These are phyloP conservation scores for Drosophila longiperda DNA, from an alignment of 2,888 invertebrate genomes.

Conservation along the genomic window DNA sequence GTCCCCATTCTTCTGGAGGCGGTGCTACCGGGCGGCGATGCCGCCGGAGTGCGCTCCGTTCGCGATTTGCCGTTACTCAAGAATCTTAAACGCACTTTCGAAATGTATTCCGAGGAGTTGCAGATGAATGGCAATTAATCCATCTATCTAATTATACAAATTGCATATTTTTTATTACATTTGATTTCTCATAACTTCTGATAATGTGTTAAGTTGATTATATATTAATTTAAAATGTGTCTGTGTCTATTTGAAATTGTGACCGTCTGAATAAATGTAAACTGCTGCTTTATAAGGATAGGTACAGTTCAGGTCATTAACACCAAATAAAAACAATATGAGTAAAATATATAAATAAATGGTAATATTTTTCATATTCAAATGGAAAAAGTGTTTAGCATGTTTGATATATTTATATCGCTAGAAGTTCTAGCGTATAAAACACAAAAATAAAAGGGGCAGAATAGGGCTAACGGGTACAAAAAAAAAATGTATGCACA, in stretches of 20 bases:
- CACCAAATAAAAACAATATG: neutral
- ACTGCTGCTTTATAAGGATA: neutral
- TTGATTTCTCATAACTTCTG: neutral
- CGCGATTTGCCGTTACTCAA: conserved; percentile 57
- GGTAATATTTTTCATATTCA: neutral
- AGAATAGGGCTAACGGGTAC: too few species aligned
- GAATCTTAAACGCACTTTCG: conserved; percentile 49
- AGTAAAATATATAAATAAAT: neutral
- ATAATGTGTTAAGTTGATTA: too few species aligned
- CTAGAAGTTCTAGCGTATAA: neutral
- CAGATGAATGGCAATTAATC: conserved; percentile 13
- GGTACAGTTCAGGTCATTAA: neutral
- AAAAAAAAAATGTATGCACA: too few species aligned
- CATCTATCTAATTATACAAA: neutral
- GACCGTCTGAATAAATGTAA: neutral
- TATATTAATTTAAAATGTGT: neutral
- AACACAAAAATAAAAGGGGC: neutral
- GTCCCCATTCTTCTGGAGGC: conserved; percentile 79
- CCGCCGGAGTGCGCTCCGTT: conserved; percentile 56
- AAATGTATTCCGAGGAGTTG: conserved; percentile 42
- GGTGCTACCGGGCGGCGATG: conserved; percentile 52
- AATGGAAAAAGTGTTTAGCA: neutral
- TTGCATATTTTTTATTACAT: neutral
- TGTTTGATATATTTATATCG: neutral
- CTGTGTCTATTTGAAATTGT: neutral